Evolutionary conservation across 1,140 invertebrate genomes (phyloP), one percentile per base, ranked within the genome.

Genomic region (Harlomillsia oculata): DNA sequence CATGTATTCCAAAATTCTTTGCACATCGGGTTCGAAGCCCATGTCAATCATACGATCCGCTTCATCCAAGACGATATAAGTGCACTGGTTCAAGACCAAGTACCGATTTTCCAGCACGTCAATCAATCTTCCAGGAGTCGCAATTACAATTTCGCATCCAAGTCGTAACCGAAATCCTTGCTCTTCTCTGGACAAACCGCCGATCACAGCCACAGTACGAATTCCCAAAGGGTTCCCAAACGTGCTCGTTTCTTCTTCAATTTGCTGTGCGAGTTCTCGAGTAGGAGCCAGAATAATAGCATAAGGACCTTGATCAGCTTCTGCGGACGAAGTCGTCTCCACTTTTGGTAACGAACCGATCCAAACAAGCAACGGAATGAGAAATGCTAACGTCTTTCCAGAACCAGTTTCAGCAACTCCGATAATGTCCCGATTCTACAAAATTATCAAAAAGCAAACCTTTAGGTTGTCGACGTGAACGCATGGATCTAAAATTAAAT

Each of bases 61-160:
- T 76, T 93, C 89, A 68, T 92, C 88, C 43, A 92, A 74, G n/a
- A 92, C 88, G 63, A 91, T 89, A 68, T 91, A 91, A 41, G 87
- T 91, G 70, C 97, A 99, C 68, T 96, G 88, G 72, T 87, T 91
- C 0, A 99, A 74, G 8, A 98, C 95, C 48, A 99, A 77, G 71
- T 99, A 99, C 61, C 94, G 80, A 74, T 99, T 99, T 75, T 99
- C 96, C 43, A 99, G 74, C 0, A 99, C 95, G 76, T 99, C 97
- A 65, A 99, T 96, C 8, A 99, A 78, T 82, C 97, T 88, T 78
- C 97, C 97, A 43, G 97, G 97, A 1, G 97, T 99, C 23, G 96
- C 97, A 70, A 99, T 99, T n/a, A 99, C 95, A 70, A 99, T 97
- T 80, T 99, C 96, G 74, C 96, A 98, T 40, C 97, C 97, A 74